These are phyloP conservation scores for Myopa testacea DNA, from an alignment of 2,888 invertebrate species.

Conservation along the genomic window DNA sequence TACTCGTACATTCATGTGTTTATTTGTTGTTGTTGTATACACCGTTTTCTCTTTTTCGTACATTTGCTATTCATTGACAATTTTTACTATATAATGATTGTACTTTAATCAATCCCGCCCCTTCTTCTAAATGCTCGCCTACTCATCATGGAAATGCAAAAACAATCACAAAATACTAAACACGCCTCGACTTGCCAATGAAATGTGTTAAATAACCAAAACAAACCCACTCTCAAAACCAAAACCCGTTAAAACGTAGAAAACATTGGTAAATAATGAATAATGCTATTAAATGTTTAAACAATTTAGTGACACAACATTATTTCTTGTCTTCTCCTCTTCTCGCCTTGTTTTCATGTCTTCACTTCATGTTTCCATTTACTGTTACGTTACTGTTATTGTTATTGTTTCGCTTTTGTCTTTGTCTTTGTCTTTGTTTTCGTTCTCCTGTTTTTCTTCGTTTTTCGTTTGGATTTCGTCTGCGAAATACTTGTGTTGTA, in stretches of 20 bases:
- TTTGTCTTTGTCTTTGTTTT: conserved; percentile 24
- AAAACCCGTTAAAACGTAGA: conserved; percentile 57
- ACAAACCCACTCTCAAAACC: conserved; percentile 45
- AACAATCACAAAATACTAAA: conserved; percentile 41
- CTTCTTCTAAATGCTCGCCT: conserved; percentile 51
- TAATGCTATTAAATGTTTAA: conserved; percentile 35
- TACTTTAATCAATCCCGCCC: conserved; percentile 53
- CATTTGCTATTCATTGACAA: conserved; percentile 55
- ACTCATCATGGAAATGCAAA: conserved; percentile 60
- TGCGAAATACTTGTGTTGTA: conserved; percentile 34
- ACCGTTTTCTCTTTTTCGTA: not conserved
- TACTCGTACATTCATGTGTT: conserved; percentile 14
- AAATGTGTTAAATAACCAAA: conserved; percentile 49
- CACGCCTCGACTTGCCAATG: conserved; percentile 39
- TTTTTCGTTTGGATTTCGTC: conserved; percentile 19
- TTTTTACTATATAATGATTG: conserved; percentile 63
- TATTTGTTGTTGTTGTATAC: not conserved
- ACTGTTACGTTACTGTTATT: not conserved
- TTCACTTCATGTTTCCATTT: conserved; percentile 30
- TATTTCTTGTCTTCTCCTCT: conserved; percentile 23
- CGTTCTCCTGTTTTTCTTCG: conserved; percentile 19
- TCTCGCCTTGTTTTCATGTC: conserved; percentile 19
- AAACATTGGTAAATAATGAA: conserved; percentile 64
- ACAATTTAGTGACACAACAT: conserved; percentile 35
- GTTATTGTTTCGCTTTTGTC: conserved; percentile 23